Percentiles rank a stretch among this genome's conserved stretches.
Evolutionary conservation across 2,888 invertebrate genomes (phyloP).

Genomic region (Polydrusus cervinus): DNA sequence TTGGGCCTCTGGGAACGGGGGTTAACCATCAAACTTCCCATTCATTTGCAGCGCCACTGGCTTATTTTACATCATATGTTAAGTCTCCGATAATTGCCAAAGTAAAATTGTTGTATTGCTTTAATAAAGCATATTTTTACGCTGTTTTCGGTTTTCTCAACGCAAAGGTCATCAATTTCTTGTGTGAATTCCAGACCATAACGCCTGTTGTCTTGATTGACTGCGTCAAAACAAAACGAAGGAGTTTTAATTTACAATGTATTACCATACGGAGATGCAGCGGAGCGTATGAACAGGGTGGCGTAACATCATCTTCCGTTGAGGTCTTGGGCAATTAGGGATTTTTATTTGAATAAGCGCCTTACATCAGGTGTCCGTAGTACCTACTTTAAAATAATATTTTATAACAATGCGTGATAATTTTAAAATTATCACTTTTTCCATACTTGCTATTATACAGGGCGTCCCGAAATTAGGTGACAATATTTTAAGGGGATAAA

Average conservation of each 20-base stretch:
- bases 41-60: too few relatives aligned
- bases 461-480: too few relatives aligned
- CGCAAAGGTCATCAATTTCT: conserved; percentile 49
- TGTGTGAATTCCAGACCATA: conserved; percentile 51
- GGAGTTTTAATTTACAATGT: conserved; percentile 48
- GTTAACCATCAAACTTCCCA: too few relatives aligned
- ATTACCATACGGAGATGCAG: conserved; percentile 44
- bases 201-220: conserved; percentile 53
- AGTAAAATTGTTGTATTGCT: not conserved
- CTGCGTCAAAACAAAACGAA: conserved; percentile 53
- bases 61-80: too few relatives aligned
- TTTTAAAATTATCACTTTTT: too few relatives aligned
- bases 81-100: not conserved
- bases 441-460: too few relatives aligned
- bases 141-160: conserved; percentile 44
- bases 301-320: conserved; percentile 51
- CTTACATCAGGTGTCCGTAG: too few relatives aligned
- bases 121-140: conserved; percentile 14
- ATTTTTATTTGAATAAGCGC: conserved; percentile 25
- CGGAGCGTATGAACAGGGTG: conserved; percentile 46
- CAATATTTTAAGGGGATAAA: too few relatives aligned
- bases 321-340: conserved; percentile 42
- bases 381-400: too few relatives aligned
- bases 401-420: too few relatives aligned
- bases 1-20: too few relatives aligned